Evolutionary conservation across 2,113 vertebrate genomes (phyloP).

Genomic region (Hemiprocne comata): DNA sequence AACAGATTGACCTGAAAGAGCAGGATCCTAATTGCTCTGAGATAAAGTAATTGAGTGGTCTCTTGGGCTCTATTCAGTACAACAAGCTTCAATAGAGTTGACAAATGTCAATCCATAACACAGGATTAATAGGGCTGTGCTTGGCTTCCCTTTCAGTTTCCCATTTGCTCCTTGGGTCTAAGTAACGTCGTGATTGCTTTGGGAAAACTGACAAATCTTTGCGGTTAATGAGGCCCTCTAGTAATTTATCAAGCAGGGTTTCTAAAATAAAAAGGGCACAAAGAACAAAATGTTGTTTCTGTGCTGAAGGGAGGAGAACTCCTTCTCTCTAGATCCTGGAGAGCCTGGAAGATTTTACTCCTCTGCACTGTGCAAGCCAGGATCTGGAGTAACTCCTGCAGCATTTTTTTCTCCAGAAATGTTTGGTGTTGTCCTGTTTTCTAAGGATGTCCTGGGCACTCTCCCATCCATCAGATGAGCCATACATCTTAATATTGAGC

Average conservation of each 20-base stretch:
- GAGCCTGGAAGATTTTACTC: background rate
- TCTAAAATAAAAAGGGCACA: background rate
- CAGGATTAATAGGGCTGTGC: slow-evolving; percentile 72
- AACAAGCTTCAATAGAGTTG: slow-evolving; percentile 74
- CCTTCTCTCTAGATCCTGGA: background rate
- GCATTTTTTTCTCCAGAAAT: background rate
- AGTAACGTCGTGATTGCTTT: slow-evolving; percentile 63
- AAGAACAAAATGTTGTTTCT: slow-evolving; percentile 13
- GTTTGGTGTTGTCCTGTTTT: background rate
- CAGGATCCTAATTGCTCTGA: slow-evolving; percentile 70
- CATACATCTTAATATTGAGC: accelerated
- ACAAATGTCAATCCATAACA: slow-evolving; percentile 75
- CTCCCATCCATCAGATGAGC: background rate
- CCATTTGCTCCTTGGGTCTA: slow-evolving; percentile 61
- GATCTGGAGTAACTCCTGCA: background rate
- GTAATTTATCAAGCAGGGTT: slow-evolving; percentile 60
- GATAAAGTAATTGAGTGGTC: slow-evolving; percentile 76
- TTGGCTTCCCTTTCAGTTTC: slow-evolving; percentile 58
- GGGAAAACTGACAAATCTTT: slow-evolving; percentile 70
- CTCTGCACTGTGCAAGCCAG: background rate
- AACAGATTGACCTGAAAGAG: slow-evolving; percentile 64
- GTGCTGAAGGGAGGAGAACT: background rate
- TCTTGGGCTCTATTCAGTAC: slow-evolving; percentile 67
- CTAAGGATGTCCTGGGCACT: background rate
- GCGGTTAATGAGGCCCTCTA: slow-evolving; percentile 69